Base-by-base conservation (phyloP, 2,888 invertebrate species). In the Pardosa pseudoannulata region DNA sequence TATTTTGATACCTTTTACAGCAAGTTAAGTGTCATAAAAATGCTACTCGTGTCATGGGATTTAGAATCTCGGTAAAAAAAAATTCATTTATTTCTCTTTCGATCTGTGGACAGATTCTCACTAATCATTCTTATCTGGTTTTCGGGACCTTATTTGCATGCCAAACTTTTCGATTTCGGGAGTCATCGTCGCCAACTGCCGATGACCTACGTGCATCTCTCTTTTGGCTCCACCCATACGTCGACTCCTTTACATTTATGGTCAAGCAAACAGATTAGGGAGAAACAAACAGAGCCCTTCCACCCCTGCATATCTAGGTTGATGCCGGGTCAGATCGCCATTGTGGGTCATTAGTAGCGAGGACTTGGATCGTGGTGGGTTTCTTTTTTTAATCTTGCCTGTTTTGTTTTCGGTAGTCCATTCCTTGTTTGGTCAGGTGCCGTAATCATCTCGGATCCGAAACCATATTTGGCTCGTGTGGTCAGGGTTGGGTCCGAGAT, bases 281-380 rank as follows among this genome's bases (percentile, higher is more conserved):
- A 13, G 39, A 23, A 68, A 39, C 36, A 23, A 23, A n/a, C 7
- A 11, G 19, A 23, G 19, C 68, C 68, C 68, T 36, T 68, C 68
- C 68, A 68, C 68, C 68, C 68, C 27, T 68, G 32, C 32, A 39
- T 68, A 36, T 31, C 1, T 32, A 39, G 32, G 36, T 23, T 68
- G 68, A 39, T 6, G 19, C 2, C 39, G 19, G 65, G 29, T 39
- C 39, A 19, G 27, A 68, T 68, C 2, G 68, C 36, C 11, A 16
- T 39, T 36, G 36, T 39, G 27, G 68, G 68, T 68, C 36, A 68
- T 39, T 36, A 36, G 68, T 36, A 36, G 68, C 32, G 27, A 65
- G 64, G 65, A 36, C 32, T 39, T 56, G 7, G 16, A 23, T 1
- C 11, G 41, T n/a, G 41, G 36, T 36, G n/a, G n/a, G n/a, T n/a